Percentiles rank a stretch among this genome's conserved stretches.
These are phyloP conservation scores for Limnephilus marmoratus DNA, from an alignment of 2,888 invertebrate species.

Conservation along the genomic window DNA sequence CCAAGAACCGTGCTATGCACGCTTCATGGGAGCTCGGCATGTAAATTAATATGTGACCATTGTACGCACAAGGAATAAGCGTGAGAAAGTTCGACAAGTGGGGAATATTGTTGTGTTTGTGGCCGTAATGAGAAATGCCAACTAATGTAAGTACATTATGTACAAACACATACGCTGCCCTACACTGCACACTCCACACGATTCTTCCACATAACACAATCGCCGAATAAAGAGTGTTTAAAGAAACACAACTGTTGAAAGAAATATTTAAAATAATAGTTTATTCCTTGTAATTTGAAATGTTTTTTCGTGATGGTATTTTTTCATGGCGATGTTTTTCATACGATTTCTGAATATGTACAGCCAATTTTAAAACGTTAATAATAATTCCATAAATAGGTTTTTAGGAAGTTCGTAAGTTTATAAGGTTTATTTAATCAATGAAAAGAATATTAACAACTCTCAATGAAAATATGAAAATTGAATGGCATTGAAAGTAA, in stretches of 20 bases:
- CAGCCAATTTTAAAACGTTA: no score
- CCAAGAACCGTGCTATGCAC: constrained; percentile 34
- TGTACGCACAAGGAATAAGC: constrained; percentile 23
- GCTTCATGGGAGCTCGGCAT: constrained; percentile 31
- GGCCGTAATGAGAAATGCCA: constrained; percentile 25
- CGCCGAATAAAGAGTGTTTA: not conserved
- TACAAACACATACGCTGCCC: not conserved
- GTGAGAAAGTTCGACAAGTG: constrained; percentile 42
- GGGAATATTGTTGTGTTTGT: constrained; percentile 10
- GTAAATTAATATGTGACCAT: constrained; percentile 42
- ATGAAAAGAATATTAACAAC: no score
- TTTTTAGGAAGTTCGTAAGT: no score
- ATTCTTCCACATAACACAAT: not conserved
- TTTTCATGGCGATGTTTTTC: not conserved
- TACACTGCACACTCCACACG: no score
- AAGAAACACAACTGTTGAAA: not conserved
- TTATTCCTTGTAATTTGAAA: not conserved
- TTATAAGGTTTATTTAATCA: no score
- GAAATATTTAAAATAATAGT: not conserved
- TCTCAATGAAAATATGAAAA: no score
- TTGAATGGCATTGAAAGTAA: no score
- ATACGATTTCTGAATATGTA: not conserved
- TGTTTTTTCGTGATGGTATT: not conserved
- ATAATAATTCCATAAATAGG: not conserved
- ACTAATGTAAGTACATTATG: not conserved